Evolutionary conservation across 1,140 invertebrate genomes (phyloP), one percentile per base, ranked within the genome.

Genomic region (Triops cancriformis): DNA sequence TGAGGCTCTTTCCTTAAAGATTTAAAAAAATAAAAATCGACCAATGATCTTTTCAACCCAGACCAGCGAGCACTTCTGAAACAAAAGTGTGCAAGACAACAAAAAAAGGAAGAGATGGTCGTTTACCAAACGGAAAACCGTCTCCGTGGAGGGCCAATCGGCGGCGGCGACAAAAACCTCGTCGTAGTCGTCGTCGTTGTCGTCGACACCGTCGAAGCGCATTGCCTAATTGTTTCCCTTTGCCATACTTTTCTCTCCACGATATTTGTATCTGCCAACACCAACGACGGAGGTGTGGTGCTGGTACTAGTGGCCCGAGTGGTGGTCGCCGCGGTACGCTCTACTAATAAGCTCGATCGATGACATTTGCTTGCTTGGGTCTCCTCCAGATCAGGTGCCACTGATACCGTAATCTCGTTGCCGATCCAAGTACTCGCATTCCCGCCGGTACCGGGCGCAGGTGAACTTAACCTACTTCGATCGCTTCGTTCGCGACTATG

Each of bases 121-220:
- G 82, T 85, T 86, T 82, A 87, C 87, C 87, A 88, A 74, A 87
- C 86, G 77, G 87, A 87, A 80, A 87, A 87, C 37, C 87, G 81
- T 75, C 87, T 82, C 26, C 85, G 80, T 3, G 86, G 85, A 80
- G 78, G 80, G 81, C 23, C 84, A 82, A 80, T 84, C 81, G 80
- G 80, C 42, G 81, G 77, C 7, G 80, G 78, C 76, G 78, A 75
- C 23, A 82, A 73, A 76, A 80, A 78, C 73, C 51, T 31, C 45
- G 76, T 76, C 9, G 79, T 73, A 28, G 77, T 28, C 31, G 31
- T 37, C 31, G 7, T 73, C 37, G 77, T 23, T 31, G 51, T 73
- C 37, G 77, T 28, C 31, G 31, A 4, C 31, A 37, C 74, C 37
- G 77, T 23, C 26, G 51, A 18, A 72, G 78, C 77, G 73, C 81